Conservation (phyloP, 2,113 vertebrate species). For the Ornithorhynchus anatinus region DNA sequence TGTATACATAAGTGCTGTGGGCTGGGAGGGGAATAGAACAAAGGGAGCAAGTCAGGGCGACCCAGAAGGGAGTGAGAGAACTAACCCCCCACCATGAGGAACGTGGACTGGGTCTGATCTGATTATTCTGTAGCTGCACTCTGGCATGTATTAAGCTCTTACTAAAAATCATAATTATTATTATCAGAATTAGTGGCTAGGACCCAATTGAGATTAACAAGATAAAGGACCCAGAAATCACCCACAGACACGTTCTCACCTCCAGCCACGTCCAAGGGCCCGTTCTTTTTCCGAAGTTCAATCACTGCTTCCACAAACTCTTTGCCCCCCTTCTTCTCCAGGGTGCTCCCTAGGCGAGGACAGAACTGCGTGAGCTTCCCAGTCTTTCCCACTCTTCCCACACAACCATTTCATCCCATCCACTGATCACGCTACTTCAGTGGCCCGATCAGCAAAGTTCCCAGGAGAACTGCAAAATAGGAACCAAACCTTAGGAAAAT, state of each 20-base stretch:
- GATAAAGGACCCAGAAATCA: not conserved
- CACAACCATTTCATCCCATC: slow-evolving; percentile 22
- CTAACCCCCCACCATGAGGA: too few relatives aligned
- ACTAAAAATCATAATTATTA: too few relatives aligned
- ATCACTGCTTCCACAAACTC: slow-evolving; percentile 89
- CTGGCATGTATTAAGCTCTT: too few relatives aligned
- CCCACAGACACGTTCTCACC: slow-evolving; percentile 70
- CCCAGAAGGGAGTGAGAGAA: too few relatives aligned
- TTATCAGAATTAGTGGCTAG: too few relatives aligned
- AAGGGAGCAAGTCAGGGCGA: too few relatives aligned
- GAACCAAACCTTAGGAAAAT: slow-evolving; percentile 69
- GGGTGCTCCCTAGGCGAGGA: slow-evolving; percentile 83
- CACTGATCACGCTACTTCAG: slow-evolving; percentile 34
- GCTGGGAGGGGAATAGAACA: too few relatives aligned
- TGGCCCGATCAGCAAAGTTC: slow-evolving; percentile 60
- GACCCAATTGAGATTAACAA: too few relatives aligned
- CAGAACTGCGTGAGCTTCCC: slow-evolving; percentile 45
- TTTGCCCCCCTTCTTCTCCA: slow-evolving; percentile 97
- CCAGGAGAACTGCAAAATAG: slow-evolving; percentile 73
- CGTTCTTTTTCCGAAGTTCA: slow-evolving; percentile 95
- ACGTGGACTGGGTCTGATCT: too few relatives aligned
- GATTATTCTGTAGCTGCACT: too few relatives aligned
- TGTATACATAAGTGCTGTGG: too few relatives aligned
- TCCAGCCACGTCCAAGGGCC: slow-evolving; percentile 93
- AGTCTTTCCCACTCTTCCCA: slow-evolving; percentile 14